Conservation (phyloP, 2,113 vertebrate genomes). For the Pollimyrus isidori region DNA sequence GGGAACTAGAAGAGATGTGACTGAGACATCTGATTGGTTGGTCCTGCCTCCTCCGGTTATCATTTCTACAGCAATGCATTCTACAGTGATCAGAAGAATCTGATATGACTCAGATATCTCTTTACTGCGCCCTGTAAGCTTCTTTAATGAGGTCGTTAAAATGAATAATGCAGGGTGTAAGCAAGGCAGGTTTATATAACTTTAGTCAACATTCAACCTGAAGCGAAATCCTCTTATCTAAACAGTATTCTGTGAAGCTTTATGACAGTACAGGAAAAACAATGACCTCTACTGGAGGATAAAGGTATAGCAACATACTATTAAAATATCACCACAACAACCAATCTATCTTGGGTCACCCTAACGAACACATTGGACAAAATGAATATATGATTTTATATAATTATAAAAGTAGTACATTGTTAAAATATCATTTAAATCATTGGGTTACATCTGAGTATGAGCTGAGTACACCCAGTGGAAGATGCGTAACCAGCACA, state of each 20-base stretch:
- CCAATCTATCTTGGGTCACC: neutral
- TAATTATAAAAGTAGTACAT: neutral
- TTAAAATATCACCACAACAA: neutral
- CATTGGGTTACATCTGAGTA: neutral
- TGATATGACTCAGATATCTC: neutral
- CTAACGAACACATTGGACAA: neutral
- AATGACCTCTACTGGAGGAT: conserved; percentile 34
- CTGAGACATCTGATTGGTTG: too few relatives aligned
- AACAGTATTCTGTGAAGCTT: neutral
- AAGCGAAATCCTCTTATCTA: neutral
- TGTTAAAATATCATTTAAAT: neutral
- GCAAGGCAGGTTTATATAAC: neutral
- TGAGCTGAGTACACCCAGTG: neutral
- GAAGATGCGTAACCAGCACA: neutral
- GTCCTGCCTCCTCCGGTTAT: too few relatives aligned
- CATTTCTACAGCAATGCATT: neutral
- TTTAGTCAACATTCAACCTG: neutral
- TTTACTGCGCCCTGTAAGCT: neutral
- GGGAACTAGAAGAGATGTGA: too few relatives aligned
- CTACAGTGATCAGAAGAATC: neutral
- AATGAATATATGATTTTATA: neutral
- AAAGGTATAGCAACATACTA: neutral
- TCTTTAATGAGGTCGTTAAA: neutral
- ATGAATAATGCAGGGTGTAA: neutral
- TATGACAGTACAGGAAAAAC: conserved; percentile 17